phyloP scores from a whole-genome alignment of 1,140 invertebrate species.

The Mactra quadrangularis region DNA sequence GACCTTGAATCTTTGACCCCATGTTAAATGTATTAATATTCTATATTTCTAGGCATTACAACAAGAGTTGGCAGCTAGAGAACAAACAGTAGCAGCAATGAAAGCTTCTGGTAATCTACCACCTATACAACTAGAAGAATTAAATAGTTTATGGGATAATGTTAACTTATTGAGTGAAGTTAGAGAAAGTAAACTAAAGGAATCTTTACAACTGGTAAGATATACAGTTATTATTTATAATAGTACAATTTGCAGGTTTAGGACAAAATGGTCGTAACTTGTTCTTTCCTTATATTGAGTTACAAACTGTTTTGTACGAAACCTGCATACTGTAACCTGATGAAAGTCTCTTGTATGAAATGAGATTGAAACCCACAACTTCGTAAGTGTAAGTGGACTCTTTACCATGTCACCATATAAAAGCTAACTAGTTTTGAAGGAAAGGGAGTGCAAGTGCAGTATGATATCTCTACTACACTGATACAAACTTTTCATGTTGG shows the following conservation, averaged over 20 bases:
- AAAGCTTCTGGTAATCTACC: conserved; percentile 91
- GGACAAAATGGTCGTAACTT: too few species aligned
- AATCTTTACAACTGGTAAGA: conserved; percentile 89
- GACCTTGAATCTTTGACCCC: too few species aligned
- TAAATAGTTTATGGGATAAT: conserved; percentile 93
- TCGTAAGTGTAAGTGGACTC: too few species aligned
- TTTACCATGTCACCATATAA: too few species aligned
- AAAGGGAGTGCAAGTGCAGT: too few species aligned
- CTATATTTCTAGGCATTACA: conserved; percentile 92
- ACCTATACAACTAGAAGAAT: conserved; percentile 90
- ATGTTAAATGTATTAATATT: too few species aligned
- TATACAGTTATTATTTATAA: conserved; percentile 25
- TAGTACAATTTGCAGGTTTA: neutral
- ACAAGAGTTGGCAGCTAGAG: conserved; percentile 93
- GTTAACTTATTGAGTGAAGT: conserved; percentile 91
- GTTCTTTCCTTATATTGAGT: conserved; percentile 2
- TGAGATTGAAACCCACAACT: too few species aligned
- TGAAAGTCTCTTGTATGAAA: too few species aligned
- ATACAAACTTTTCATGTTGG: too few species aligned
- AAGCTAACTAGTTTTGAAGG: too few species aligned
- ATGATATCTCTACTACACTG: too few species aligned
- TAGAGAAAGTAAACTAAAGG: conserved; percentile 90
- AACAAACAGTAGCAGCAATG: conserved; percentile 94
- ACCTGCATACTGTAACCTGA: conserved; percentile 28
- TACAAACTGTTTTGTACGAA: neutral